Evolutionary conservation across 2,113 vertebrate genomes (phyloP).

Genomic region (Sisor rabdophorus): DNA sequence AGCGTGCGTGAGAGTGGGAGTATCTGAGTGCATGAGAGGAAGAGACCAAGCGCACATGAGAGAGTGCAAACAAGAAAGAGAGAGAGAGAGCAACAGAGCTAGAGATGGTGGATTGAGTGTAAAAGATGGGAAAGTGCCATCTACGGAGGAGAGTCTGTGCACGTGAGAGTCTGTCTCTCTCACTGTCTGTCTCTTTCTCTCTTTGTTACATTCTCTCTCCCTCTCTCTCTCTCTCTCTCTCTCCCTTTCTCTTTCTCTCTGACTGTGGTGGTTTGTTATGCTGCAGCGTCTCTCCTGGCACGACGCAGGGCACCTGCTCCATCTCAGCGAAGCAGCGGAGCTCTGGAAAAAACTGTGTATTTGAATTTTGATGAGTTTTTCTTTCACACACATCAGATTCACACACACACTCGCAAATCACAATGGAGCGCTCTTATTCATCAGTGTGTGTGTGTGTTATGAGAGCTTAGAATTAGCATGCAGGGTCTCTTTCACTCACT

Average conservation of each 20-base stretch:
- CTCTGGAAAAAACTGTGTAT: constrained; percentile 35
- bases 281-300: constrained; percentile 60
- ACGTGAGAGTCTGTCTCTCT: not conserved
- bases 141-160: not conserved
- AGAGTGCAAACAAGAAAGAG: too few relatives aligned
- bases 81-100: too few relatives aligned
- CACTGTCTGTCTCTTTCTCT: not conserved
- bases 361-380: constrained; percentile 35
- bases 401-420: constrained; percentile 33
- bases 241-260: constrained; percentile 41
- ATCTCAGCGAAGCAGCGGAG: constrained; percentile 53
- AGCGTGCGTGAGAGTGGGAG: too few relatives aligned
- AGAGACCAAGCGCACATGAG: too few relatives aligned
- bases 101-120: too few relatives aligned
- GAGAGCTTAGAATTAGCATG: constrained; percentile 33
- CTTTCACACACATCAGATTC: constrained; percentile 44
- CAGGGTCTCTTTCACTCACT: not conserved
- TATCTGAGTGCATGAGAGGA: too few relatives aligned
- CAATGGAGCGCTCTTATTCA: not conserved
- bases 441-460: not conserved
- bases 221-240: constrained; percentile 40
- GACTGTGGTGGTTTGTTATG: constrained; percentile 62
- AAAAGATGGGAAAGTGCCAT: not conserved
- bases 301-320: constrained; percentile 60
- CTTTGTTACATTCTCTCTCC: not conserved